A percentile compares a stretch with the other conserved stretches of the same genome.
Evolutionary conservation across 2,113 vertebrate species (phyloP).

Genomic region (Potamarius usumacintae): DNA sequence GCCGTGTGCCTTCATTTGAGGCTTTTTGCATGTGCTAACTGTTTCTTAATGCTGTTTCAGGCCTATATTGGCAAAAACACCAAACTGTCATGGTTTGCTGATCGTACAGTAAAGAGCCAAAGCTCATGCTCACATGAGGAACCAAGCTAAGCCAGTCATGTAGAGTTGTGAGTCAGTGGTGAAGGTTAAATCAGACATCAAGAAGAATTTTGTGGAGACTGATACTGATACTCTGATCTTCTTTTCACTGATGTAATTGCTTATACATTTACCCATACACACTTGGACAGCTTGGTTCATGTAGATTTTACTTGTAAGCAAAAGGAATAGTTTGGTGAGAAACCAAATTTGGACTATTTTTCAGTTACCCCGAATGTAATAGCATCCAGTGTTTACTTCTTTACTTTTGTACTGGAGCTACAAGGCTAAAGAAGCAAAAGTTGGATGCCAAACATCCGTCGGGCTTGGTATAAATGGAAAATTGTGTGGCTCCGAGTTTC

Average conservation of each 20-base stretch:
- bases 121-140: background rate
- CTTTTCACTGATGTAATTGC: background rate
- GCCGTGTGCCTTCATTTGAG: background rate
- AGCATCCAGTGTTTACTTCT: background rate
- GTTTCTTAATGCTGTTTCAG: background rate
- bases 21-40: background rate
- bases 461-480: background rate
- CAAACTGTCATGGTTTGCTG: background rate
- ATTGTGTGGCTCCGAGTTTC: background rate
- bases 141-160: background rate
- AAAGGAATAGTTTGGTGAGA: background rate
- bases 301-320: background rate
- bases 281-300: background rate
- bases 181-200: background rate
- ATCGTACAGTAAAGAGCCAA: background rate
- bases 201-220: background rate
- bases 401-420: background rate
- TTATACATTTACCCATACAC: no score
- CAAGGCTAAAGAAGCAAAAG: background rate
- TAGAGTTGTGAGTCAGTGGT: background rate
- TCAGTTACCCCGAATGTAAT: background rate
- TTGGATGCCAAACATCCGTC: background rate
- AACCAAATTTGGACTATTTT: background rate
- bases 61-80: background rate
- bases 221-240: background rate